Evolutionary conservation across 2,797 vertebrate genomes (phyloP).

Genomic region (Halcyon chelicuti): DNA sequence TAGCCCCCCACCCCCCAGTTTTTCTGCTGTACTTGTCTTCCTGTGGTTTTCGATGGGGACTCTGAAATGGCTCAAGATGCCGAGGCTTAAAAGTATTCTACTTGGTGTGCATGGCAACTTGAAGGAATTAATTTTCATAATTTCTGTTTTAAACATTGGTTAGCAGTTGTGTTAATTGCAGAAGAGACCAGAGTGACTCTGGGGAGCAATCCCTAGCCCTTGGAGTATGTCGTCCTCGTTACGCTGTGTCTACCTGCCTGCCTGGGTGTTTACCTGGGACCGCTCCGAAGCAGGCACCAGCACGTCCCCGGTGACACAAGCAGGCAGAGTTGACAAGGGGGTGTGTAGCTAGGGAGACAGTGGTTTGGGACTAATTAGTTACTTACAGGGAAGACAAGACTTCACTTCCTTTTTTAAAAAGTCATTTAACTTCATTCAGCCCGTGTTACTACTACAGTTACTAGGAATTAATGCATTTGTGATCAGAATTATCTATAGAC

Average conservation of each 20-base stretch:
- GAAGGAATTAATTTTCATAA: not conserved
- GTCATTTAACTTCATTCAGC: not conserved
- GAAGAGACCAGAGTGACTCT: not conserved
- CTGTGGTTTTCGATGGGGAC: fast-evolving
- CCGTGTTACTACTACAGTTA: fast-evolving
- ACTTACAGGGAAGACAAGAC: not conserved
- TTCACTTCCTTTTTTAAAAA: not conserved
- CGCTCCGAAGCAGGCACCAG: fast-evolving
- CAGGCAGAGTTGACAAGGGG: not conserved
- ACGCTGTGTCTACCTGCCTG: not conserved
- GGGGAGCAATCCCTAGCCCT: not conserved
- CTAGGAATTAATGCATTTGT: fast-evolving
- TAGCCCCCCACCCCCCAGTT: not conserved
- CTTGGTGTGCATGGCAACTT: not conserved
- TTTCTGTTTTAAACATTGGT: not conserved
- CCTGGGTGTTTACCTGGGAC: not conserved
- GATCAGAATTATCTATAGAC: not conserved
- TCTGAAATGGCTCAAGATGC: not conserved
- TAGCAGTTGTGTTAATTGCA: not conserved
- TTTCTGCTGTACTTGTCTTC: fast-evolving
- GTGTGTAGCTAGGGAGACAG: not conserved
- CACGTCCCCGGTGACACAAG: not conserved
- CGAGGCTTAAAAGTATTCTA: not conserved
- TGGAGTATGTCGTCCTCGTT: not conserved
- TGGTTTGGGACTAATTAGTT: not conserved